phyloP scores from a whole-genome alignment of 2,113 vertebrate genomes.

The Empidonax traillii region DNA sequence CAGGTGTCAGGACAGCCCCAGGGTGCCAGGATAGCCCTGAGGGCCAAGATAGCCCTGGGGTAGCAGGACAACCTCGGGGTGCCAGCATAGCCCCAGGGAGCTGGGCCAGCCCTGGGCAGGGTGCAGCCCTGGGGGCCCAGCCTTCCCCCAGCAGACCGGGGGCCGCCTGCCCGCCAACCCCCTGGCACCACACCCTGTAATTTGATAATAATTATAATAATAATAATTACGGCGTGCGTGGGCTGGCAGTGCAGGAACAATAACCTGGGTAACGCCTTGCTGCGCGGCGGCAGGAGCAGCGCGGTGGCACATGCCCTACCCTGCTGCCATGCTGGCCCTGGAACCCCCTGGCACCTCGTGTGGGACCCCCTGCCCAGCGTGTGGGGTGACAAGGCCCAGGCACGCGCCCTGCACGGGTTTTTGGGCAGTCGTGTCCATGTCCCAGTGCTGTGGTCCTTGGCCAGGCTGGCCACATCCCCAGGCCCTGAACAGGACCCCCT shows the following conservation, averaged over 20 bases:
- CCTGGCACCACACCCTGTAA: not conserved
- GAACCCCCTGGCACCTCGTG: fast-evolving
- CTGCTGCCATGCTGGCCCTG: not conserved
- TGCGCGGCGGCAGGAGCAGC: not conserved
- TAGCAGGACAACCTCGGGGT: not conserved
- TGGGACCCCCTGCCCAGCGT: fast-evolving
- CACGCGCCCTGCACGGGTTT: fast-evolving
- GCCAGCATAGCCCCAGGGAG: not conserved
- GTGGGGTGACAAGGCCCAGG: fast-evolving
- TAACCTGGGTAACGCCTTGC: not conserved
- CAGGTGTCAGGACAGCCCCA: not conserved
- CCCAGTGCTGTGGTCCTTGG: not conserved
- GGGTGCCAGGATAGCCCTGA: not conserved
- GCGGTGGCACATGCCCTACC: fast-evolving
- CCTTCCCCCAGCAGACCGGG: not conserved
- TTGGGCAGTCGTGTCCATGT: fast-evolving
- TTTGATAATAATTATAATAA: constrained; percentile 23
- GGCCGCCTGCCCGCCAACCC: not conserved
- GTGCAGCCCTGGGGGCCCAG: not conserved
- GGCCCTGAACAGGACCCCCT: not conserved
- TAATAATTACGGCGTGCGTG: not conserved
- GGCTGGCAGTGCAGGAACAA: not conserved
- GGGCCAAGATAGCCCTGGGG: too few species aligned
- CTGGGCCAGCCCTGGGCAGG: not conserved
- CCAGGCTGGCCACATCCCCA: not conserved